Base-by-base conservation (phyloP, 2,888 invertebrate genomes). In the Zaprionus bogoriensis region DNA sequence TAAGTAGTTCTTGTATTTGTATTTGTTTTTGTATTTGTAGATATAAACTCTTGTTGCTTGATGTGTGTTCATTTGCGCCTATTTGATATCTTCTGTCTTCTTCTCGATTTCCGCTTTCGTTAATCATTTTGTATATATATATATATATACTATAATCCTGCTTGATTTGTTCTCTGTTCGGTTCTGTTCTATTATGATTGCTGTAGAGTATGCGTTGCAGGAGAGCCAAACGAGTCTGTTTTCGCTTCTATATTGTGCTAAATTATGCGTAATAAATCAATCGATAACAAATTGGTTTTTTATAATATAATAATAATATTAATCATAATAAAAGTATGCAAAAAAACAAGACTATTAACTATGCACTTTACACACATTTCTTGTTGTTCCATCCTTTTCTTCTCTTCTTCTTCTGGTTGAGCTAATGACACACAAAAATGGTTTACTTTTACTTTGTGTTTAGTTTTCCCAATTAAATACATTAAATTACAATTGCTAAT, bases 401-500 rank as follows among this genome's bases (percentile, higher is more conserved):
- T 14, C 7, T 60, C 10, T 4, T 27, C 17, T 14, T 14, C 32
- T 36, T n/a, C 12, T n/a, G 32, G 14, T 32, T 62, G 67, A 78
- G 67, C 64, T 48, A 60, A 10, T 12, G 62, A 66, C 72, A 66
- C 51, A 63, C 62, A 47, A 68, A 59, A 61, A 51, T 42, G 39
- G 20, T 48, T 53, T 14, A 23, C 17, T 36, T 57, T 45, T 50
- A 60, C 38, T 48, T 27, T 57, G 65, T 46, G 36, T 46, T 62
- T 58, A 45, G 36, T 60, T 52, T 44, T 48, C 66, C 61, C 67
- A 81, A 76, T 81, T 82, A 76, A 79, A 82, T 79, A 79, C 77
- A 79, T 82, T 82, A 78, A 82, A 79, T 80, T 80, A 80, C 79
- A 83, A 83, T 80, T 80, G 80, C 80, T 80, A 83, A 80, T 80